Evolutionary conservation across 2,113 vertebrate genomes (phyloP).

Genomic region (Acanthochromis polyacanthus): DNA sequence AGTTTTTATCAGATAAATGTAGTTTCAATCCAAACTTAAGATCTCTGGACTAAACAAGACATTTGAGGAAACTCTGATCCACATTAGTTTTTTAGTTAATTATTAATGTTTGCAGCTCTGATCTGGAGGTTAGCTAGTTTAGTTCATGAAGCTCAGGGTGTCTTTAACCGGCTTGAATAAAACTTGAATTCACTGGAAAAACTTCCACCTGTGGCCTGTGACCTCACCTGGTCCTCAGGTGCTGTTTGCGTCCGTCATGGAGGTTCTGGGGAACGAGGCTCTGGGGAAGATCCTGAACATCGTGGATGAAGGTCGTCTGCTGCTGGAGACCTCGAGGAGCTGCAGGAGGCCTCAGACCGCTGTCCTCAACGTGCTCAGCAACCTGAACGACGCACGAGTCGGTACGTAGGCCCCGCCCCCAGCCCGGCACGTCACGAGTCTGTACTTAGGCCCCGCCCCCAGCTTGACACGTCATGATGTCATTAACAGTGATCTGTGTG

Average conservation of each 20-base stretch:
- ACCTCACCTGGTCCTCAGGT: constrained; percentile 60
- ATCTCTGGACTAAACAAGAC: too few relatives aligned
- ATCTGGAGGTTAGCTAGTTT: too few relatives aligned
- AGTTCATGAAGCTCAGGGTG: too few relatives aligned
- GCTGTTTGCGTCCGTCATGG: constrained; percentile 80
- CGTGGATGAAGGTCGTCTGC: constrained; percentile 68
- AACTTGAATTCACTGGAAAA: too few relatives aligned
- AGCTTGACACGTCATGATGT: background rate
- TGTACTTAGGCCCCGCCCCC: background rate
- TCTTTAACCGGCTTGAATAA: too few relatives aligned
- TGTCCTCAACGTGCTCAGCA: constrained; percentile 71
- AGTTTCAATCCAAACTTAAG: too few relatives aligned
- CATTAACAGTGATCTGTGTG: background rate
- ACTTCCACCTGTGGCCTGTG: background rate
- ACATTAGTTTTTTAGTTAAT: too few relatives aligned
- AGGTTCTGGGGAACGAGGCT: constrained; percentile 82
- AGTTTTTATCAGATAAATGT: too few relatives aligned
- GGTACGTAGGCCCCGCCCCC: constrained; percentile 57
- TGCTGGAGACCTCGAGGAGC: constrained; percentile 21
- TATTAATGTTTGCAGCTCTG: too few relatives aligned
- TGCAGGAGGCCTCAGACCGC: constrained; percentile 52
- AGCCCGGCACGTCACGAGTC: too few relatives aligned
- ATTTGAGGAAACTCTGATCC: too few relatives aligned
- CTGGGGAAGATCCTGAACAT: constrained; percentile 83
- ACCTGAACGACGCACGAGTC: constrained; percentile 10